Base-by-base conservation (phyloP, 2,888 invertebrate species). In the Drosophila meridionalis region DNA sequence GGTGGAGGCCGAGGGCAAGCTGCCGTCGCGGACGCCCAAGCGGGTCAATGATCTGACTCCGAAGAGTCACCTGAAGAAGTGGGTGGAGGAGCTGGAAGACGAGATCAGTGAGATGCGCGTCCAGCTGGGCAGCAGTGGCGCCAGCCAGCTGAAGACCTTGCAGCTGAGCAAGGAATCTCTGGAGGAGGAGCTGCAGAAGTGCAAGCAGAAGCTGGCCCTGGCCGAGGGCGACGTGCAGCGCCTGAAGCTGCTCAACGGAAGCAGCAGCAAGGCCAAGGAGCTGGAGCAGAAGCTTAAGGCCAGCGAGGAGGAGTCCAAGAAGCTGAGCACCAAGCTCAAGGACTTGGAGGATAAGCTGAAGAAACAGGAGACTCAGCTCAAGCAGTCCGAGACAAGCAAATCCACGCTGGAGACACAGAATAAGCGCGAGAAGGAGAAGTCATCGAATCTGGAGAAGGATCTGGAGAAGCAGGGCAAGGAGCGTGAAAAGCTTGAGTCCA, bases 71-170 rank as follows among this genome's bases (percentile, higher is more conserved):
- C 93, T 97, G 87, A 97, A 92, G 83, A 97, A 95, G 87, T 97
- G 97, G 96, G 96, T 98, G 3, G 96, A 96, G 69, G 98, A 98
- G 78, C 94, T 98, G 81, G 98, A 98, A 93, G 96, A 95, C 90
- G 98, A 98, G 94, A 96, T 98, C 78, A 95, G 96, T 36, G 92
- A 93, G 67, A 90, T 93, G 91, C 87, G 93, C 59, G 91, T 91
- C 8, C 89, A 92, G 67, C 82, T 94, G 91, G 83, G 93, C 83
- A 89, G 94, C 74, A 82, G 91, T 92, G 87, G 91, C 81, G 78
- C 83, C 74, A 76, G 93, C 87, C 89, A 94, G 93, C 82, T 94
- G 84, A 80, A 95, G 94, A 92, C 94, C 67, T 91, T 96, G 34
- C 95, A 95, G 84, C 95, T 95, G 69, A 96, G 96, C 78, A 96